Conservation (phyloP, 2,113 vertebrate genomes). For the Gopherus flavomarginatus region DNA sequence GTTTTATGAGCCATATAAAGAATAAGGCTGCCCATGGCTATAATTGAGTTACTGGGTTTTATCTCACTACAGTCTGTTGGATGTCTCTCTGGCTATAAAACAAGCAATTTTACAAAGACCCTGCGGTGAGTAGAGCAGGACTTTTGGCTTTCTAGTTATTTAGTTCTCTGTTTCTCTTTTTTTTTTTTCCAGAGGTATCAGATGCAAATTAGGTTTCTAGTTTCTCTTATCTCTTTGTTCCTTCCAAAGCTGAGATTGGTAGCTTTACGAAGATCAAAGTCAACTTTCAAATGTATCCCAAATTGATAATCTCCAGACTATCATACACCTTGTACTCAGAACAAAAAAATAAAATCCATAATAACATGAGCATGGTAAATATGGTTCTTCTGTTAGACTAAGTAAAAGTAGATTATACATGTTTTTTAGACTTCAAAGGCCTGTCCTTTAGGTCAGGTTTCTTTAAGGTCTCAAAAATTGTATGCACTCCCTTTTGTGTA, state of each 20-base stretch:
- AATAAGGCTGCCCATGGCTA: conserved; percentile 64
- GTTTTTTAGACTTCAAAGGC: conserved; percentile 76
- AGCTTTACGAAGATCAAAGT: conserved; percentile 76
- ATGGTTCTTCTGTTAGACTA: conserved; percentile 70
- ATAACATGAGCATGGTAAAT: conserved; percentile 73
- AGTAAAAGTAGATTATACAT: conserved; percentile 75
- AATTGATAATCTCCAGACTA: conserved; percentile 77
- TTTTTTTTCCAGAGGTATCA: conserved; percentile 55
- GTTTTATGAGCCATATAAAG: conserved; percentile 63
- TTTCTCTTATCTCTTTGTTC: conserved; percentile 77
- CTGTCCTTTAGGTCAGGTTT: conserved; percentile 60
- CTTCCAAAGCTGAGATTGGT: conserved; percentile 70
- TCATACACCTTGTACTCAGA: conserved; percentile 71
- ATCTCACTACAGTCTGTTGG: conserved; percentile 61
- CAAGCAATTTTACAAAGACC: conserved; percentile 71
- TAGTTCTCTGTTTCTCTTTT: conserved; percentile 52
- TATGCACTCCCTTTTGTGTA: conserved; percentile 45
- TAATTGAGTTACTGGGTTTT: conserved; percentile 72
- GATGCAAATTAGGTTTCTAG: conserved; percentile 74
- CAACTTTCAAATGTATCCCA: conserved; percentile 74
- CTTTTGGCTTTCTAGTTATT: conserved; percentile 67
- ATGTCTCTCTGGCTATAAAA: conserved; percentile 71
- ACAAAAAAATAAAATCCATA: conserved; percentile 74
- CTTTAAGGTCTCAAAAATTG: conserved; percentile 68
- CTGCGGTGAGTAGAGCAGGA: conserved; percentile 52